Evolutionary conservation across 1,140 invertebrate species (phyloP).

Genomic region (Drosophila paulistorum): DNA sequence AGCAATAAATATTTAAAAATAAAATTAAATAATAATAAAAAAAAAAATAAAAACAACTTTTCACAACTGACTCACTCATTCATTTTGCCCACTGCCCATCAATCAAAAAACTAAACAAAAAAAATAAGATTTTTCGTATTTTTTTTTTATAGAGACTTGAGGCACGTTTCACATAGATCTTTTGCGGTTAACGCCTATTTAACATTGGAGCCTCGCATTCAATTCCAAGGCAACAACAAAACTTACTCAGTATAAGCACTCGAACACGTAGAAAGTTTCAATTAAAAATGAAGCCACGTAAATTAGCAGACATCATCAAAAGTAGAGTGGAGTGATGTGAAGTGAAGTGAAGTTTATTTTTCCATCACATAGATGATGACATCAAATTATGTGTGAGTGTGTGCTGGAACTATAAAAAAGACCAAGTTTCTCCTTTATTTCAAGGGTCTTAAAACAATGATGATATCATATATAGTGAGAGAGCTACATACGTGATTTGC

Average conservation of each 20-base stretch:
- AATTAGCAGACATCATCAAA: constrained; percentile 64
- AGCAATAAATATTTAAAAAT: constrained; percentile 60
- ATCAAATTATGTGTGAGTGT: constrained; percentile 38
- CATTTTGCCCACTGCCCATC: constrained; percentile 44
- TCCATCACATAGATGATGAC: constrained; percentile 21
- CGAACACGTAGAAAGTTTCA: constrained; percentile 78
- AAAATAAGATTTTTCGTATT: not conserved
- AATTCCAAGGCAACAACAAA: constrained; percentile 43
- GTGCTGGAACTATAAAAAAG: constrained; percentile 53
- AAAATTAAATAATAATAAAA: constrained; percentile 62
- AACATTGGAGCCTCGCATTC: constrained; percentile 57
- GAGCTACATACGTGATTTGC: constrained; percentile 52
- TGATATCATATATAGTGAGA: constrained; percentile 56
- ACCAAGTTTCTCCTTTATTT: constrained; percentile 46
- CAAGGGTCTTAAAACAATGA: constrained; percentile 24
- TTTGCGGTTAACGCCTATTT: constrained; percentile 57
- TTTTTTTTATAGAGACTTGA: constrained; percentile 50
- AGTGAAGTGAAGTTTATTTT: constrained; percentile 24
- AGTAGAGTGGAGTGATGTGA: constrained; percentile 35
- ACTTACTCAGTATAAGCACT: constrained; percentile 46
- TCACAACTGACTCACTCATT: constrained; percentile 56
- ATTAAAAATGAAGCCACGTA: constrained; percentile 71
- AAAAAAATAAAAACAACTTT: constrained; percentile 21
- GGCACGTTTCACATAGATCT: constrained; percentile 62
- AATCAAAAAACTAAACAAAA: constrained; percentile 54